Evolutionary conservation across 2,797 vertebrate species (phyloP), one percentile per base, ranked within the genome.

Genomic region (Australoheros facetus): DNA sequence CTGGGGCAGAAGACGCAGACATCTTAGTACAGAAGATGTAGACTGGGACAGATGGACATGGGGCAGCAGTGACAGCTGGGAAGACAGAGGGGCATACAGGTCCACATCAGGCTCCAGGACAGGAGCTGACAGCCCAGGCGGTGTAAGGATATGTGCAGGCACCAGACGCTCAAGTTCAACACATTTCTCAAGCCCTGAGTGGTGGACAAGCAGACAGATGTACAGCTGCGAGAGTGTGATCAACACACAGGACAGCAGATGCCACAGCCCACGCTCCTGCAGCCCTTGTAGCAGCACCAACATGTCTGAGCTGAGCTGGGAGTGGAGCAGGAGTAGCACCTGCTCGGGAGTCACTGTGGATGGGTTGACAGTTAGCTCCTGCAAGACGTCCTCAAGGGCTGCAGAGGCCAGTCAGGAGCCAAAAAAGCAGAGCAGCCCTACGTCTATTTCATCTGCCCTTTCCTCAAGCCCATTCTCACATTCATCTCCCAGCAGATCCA

Each of bases 241-340:
- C 59, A 81, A 83, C 56, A 58, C 64, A 17, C 79, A 62, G 74
- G 66, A 75, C 75, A 88, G 84, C 79, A 89, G 83, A 73, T 80
- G 88, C 54, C 85, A 59, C 53, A 94, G 93, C 78, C 87, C 92
- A 2, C 89, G 89, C 19, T 95, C 95, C 75, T 93, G 92, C 81
- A 94, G 94, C 75, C 93, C 94, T 23, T 93, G 93, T 78, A 96
- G 94, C 88, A 95, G 86, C 84, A 94, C 89, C 72, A 93, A 90
- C 70, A 80, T 92, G 75, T 96, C 95, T 0, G 95, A 96, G 75
- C 83, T 96, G 14, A 96, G 95, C 88, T 92, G 89, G 85, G 93
- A 95, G 70, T 94, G 93, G 92, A 92, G 93, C 86, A 79, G 88
- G 75, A 91, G 89, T 85, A 92, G 93, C 32, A 88, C 93, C 58